Conservation (phyloP, 1,140 invertebrate species). For the Trissolcus basalis region DNA sequence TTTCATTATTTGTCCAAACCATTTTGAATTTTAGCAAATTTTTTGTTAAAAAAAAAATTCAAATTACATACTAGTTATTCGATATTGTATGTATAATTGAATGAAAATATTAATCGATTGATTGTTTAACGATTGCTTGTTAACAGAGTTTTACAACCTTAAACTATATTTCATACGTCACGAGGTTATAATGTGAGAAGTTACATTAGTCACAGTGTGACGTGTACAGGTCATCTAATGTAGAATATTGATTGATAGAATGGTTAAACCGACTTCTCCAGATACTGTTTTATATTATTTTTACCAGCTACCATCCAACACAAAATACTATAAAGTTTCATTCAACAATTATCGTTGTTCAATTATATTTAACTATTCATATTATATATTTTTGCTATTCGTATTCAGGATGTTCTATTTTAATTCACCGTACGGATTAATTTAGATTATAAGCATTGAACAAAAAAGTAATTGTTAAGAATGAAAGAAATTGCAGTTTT, state of each 20-base stretch:
- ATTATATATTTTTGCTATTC: too few relatives aligned
- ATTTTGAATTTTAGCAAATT: background rate
- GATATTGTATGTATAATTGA: background rate
- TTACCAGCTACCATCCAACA: background rate
- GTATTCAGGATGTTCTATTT: too few relatives aligned
- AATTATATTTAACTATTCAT: too few relatives aligned
- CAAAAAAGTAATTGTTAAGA: too few relatives aligned
- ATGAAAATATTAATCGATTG: constrained; percentile 18
- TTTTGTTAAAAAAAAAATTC: too few relatives aligned
- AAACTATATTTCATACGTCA: constrained; percentile 49
- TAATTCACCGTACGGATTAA: too few relatives aligned
- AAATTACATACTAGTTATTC: too few relatives aligned
- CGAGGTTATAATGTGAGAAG: constrained; percentile 44
- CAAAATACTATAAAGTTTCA: too few relatives aligned
- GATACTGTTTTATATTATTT: constrained; percentile 5
- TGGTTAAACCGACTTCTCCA: constrained; percentile 12
- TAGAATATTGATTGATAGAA: constrained; percentile 64
- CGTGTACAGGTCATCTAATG: constrained; percentile 50
- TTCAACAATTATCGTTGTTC: too few relatives aligned
- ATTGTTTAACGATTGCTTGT: too few relatives aligned
- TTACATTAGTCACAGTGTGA: constrained; percentile 41
- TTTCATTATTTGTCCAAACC: background rate
- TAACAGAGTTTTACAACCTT: constrained; percentile 40
- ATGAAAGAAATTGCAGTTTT: too few relatives aligned
- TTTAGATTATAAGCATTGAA: too few relatives aligned